These are phyloP conservation scores for Hypomesus transpacificus DNA, from an alignment of 2,113 vertebrate genomes.

Conservation along the genomic window DNA sequence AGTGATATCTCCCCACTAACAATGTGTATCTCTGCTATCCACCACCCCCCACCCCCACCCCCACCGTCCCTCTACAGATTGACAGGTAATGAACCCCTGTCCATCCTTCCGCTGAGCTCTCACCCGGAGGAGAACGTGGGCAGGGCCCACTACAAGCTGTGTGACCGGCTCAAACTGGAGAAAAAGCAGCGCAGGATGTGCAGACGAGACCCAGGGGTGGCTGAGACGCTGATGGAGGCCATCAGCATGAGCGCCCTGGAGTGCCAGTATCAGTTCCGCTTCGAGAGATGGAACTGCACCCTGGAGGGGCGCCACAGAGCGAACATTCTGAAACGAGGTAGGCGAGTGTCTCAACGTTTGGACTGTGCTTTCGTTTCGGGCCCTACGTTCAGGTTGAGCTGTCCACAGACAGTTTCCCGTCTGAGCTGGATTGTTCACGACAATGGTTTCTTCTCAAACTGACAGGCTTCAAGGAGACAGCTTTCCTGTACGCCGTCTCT, in stretches of 20 bases:
- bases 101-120: conserved; percentile 91
- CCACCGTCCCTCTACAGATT: conserved; percentile 69
- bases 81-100: conserved; percentile 94
- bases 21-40: no score
- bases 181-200: conserved; percentile 98
- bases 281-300: conserved; percentile 98
- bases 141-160: conserved; percentile 94
- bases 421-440: no score
- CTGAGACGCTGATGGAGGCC: conserved; percentile 92
- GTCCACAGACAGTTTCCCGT: no score
- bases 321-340: conserved; percentile 91
- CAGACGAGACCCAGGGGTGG: conserved; percentile 92
- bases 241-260: conserved; percentile 94
- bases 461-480: conserved; percentile 95
- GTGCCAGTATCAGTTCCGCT: conserved; percentile 97
- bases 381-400: no score
- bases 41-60: no score
- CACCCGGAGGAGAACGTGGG: conserved; percentile 83
- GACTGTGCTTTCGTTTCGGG: no score
- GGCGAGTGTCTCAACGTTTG: not conserved
- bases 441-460: no score
- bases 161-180: conserved; percentile 96
- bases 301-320: conserved; percentile 89
- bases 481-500: conserved; percentile 94
- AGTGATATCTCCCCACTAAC: not conserved